A percentile compares a stretch with the other conserved stretches of the same genome.
These are phyloP conservation scores for Pteropus alecto DNA, from an alignment of 2,113 vertebrate genomes.

Conservation along the genomic window DNA sequence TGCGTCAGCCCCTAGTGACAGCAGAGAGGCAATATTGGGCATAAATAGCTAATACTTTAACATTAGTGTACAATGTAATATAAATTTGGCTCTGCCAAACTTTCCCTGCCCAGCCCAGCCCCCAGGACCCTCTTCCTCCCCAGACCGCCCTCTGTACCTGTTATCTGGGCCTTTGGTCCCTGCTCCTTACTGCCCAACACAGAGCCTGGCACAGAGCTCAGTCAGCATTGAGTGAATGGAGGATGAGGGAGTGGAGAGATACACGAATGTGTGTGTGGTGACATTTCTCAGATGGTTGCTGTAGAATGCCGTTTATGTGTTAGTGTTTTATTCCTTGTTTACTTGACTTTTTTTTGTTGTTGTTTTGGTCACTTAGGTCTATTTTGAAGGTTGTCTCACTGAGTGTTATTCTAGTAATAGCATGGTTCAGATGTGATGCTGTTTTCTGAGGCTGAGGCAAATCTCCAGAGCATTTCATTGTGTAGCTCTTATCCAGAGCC, in stretches of 20 bases:
- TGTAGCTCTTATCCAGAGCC: not conserved
- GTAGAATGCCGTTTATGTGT: not conserved
- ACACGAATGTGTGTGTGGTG: not conserved
- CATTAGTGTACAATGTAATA: not conserved
- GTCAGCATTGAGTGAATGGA: not conserved
- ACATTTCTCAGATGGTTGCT: not conserved
- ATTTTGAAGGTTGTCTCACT: not conserved
- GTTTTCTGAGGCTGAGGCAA: constrained; percentile 1
- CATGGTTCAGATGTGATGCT: not conserved
- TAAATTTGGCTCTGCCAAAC: not conserved
- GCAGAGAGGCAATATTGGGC: not conserved
- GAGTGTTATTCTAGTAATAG: constrained; percentile 32
- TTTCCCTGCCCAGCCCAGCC: not conserved
- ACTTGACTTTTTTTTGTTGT: not conserved
- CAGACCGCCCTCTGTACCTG: not conserved
- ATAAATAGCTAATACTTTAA: not conserved
- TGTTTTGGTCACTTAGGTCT: not conserved
- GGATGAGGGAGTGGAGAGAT: not conserved
- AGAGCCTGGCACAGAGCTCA: not conserved
- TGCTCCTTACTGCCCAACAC: not conserved
- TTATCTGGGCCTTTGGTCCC: not conserved
- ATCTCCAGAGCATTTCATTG: not conserved
- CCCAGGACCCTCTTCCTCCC: not conserved
- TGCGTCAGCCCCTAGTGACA: not conserved
- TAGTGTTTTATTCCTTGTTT: not conserved